Conservation (phyloP, 2,797 vertebrate genomes). For the Hoplostethus mediterraneus region DNA sequence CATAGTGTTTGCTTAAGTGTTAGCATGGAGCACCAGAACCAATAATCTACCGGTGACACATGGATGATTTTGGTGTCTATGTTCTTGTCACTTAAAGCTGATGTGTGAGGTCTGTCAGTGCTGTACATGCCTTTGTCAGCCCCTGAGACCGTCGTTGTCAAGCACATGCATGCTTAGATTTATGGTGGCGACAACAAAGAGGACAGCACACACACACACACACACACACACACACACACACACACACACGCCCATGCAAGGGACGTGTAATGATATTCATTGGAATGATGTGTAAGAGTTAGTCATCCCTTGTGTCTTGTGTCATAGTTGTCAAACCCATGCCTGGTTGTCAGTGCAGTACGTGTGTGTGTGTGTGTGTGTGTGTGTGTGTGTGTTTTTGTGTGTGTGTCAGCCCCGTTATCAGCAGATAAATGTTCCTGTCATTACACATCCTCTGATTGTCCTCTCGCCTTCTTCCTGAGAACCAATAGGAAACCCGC, state of each 20-base stretch:
- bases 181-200: conserved; percentile 1
- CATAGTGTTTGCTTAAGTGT: too few species aligned
- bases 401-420: conserved; percentile 40
- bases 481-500: conserved; percentile 49
- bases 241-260: neutral
- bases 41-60: too few species aligned
- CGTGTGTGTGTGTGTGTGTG: conserved; percentile 33
- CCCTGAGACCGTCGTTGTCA: neutral
- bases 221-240: neutral
- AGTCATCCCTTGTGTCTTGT: neutral
- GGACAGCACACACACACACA: neutral
- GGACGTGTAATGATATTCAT: neutral
- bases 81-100: too few species aligned
- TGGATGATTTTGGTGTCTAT: too few species aligned
- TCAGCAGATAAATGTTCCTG: conserved; percentile 53
- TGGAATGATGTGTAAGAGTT: neutral
- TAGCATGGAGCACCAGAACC: too few species aligned
- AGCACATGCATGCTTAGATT: conserved; percentile 1
- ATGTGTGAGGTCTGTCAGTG: too few species aligned
- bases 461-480: conserved; percentile 75
- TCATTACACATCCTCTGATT: conserved; percentile 80
- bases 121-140: neutral
- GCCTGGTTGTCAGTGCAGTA: conserved; percentile 8
- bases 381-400: conserved; percentile 26
- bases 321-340: neutral